These are phyloP conservation scores for Aphrocallistes beatrix DNA, from an alignment of 37 sponge, comb jelly and placozoan genomes.

Conservation along the genomic window DNA sequence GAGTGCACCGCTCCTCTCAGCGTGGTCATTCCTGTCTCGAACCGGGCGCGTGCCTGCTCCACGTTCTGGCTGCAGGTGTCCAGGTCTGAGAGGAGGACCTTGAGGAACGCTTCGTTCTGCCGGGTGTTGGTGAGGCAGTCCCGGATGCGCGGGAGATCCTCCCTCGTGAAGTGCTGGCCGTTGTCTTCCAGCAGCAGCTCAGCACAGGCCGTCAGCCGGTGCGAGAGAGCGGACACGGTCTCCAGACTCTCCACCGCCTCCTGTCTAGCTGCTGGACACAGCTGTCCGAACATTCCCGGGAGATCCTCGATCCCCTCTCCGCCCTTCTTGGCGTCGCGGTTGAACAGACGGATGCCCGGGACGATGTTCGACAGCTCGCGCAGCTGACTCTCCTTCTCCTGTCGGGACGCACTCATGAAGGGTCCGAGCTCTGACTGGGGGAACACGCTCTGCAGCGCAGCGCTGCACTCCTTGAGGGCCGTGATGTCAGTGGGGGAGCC, in stretches of 20 bases:
- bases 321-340: slow-evolving; percentile 88
- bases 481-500: slow-evolving; percentile 91
- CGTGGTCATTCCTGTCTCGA: slow-evolving; percentile 38
- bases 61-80: neutral
- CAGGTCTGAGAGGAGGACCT: slow-evolving; percentile 57
- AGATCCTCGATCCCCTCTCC: slow-evolving; percentile 92
- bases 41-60: slow-evolving; percentile 7
- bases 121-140: slow-evolving; percentile 69
- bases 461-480: slow-evolving; percentile 87
- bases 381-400: slow-evolving; percentile 84
- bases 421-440: slow-evolving; percentile 94
- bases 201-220: neutral
- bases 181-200: neutral
- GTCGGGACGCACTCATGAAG: slow-evolving; percentile 71
- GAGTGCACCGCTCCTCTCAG: slow-evolving; percentile 81
- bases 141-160: slow-evolving; percentile 33
- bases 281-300: neutral
- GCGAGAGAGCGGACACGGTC: neutral
- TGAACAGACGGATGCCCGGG: slow-evolving; percentile 91
- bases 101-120: slow-evolving; percentile 75
- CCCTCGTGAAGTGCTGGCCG: neutral
- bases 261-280: neutral
- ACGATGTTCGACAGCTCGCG: slow-evolving; percentile 79
- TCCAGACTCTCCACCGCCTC: neutral
- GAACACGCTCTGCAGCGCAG: slow-evolving; percentile 97